These are phyloP conservation scores for Lasioglossum calceatum DNA, from an alignment of 2,888 invertebrate species.

Conservation along the genomic window DNA sequence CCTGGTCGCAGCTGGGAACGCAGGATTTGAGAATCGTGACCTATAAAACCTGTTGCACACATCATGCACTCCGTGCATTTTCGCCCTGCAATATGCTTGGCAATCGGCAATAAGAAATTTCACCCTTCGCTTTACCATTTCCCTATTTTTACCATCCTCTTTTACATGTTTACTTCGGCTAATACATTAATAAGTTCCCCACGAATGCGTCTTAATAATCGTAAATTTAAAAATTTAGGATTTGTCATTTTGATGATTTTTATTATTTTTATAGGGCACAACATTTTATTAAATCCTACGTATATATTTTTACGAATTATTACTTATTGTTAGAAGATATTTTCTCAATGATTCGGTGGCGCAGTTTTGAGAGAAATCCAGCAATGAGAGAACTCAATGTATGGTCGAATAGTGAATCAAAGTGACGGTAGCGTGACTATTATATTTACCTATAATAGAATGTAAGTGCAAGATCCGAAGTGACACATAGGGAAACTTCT, in stretches of 20 bases:
- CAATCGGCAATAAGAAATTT: background rate
- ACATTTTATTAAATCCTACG: too few relatives aligned
- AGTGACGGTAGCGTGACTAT: background rate
- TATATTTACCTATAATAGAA: background rate
- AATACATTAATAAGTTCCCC: background rate
- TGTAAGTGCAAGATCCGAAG: background rate
- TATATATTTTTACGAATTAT: too few relatives aligned
- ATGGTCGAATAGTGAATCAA: background rate
- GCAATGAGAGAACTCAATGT: background rate
- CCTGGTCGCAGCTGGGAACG: background rate
- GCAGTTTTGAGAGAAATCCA: too few relatives aligned
- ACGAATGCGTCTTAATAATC: background rate
- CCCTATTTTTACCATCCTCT: background rate
- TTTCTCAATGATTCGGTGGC: too few relatives aligned
- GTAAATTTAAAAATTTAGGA: background rate
- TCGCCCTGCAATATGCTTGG: background rate
- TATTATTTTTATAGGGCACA: background rate
- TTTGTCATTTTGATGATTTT: background rate
- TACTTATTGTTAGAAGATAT: too few relatives aligned
- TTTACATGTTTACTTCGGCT: background rate
- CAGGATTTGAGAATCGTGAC: slow-evolving; percentile 16
- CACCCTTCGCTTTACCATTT: background rate
- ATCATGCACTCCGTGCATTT: background rate
- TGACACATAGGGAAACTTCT: slow-evolving; percentile 68
- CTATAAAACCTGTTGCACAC: slow-evolving; percentile 3